Evolutionary conservation across 2,797 vertebrate species (phyloP), one percentile per base, ranked within the genome.

Genomic region (Typhlichthys subterraneus): DNA sequence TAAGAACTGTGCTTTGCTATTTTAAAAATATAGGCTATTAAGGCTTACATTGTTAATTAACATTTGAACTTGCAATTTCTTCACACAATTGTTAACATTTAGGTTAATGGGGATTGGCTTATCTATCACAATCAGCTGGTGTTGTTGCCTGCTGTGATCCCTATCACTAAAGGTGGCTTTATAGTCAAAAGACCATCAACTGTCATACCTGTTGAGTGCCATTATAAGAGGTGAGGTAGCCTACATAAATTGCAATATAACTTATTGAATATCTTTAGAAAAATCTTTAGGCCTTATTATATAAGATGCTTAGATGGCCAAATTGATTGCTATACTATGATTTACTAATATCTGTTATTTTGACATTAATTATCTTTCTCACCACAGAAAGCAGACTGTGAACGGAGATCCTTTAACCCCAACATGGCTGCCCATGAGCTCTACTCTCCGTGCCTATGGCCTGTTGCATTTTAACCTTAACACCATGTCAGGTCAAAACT

Each of bases 391-490:
- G 48, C 74, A 80, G 54, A 81, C 33, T 5, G 74, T 88, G 33
- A 63, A 19, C 61, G 75, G 72, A 55, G 67, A 80, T 33, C 75
- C 81, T 2, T 23, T 90, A 31, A 69, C 29, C 6, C 84, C 85
- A 8, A 87, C 83, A 45, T 90, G 88, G 87, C 48, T 74, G 9
- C 74, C 86, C 11, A 67, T 87, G 87, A 88, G 76, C n/a, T 85
- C 84, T 51, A 81, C 86, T 0, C 1, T 80, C 33, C n/a, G 70
- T 45, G 80, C 54, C 0, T 73, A 75, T 31, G 82, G 86, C 23
- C 69, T 84, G 12, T 73, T 89, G 61, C 72, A 62, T 59, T 87
- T 90, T 69, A 85, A 85, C 58, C 79, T 89, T 5, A 63, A 12
- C 14, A 59, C 73, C 53, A 15, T 80, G 83, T 29, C 52, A 63